phyloP scores from a whole-genome alignment of 2,113 vertebrate genomes.

The Dinomys branickii region DNA sequence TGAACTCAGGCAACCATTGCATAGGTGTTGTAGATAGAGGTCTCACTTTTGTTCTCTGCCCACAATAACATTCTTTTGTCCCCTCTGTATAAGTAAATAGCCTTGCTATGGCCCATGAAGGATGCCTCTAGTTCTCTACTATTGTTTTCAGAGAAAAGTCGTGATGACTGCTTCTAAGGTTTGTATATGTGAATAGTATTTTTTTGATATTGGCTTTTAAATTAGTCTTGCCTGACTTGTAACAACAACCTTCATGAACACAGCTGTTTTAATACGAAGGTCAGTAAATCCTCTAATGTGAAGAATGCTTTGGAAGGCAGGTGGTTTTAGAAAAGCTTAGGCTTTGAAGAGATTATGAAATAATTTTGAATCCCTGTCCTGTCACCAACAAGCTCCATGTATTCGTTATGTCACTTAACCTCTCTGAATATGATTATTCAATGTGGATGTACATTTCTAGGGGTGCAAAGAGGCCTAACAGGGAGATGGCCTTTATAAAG shows the following conservation, averaged over 20 bases:
- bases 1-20: background rate
- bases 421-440: conserved; percentile 10
- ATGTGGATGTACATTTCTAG: background rate
- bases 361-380: conserved; percentile 8
- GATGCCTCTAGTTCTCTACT: conserved; percentile 39
- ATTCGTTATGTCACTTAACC: background rate
- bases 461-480: background rate
- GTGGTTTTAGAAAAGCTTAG: background rate
- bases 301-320: conserved; percentile 8
- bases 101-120: conserved; percentile 14
- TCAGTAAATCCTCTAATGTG: conserved; percentile 54
- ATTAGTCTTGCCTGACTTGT: conserved; percentile 39
- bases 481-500: background rate
- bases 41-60: conserved; percentile 12
- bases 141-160: conserved; percentile 45
- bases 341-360: conserved; percentile 19
- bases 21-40: background rate
- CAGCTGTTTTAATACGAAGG: conserved; percentile 31
- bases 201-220: conserved; percentile 54
- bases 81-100: background rate
- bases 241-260: conserved; percentile 18
- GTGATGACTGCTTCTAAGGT: conserved; percentile 39
- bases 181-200: conserved; percentile 18
- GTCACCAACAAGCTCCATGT: background rate
- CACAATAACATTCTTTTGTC: background rate